Conservation (phyloP, 2,888 invertebrate species). For the Andricus curvator region DNA sequence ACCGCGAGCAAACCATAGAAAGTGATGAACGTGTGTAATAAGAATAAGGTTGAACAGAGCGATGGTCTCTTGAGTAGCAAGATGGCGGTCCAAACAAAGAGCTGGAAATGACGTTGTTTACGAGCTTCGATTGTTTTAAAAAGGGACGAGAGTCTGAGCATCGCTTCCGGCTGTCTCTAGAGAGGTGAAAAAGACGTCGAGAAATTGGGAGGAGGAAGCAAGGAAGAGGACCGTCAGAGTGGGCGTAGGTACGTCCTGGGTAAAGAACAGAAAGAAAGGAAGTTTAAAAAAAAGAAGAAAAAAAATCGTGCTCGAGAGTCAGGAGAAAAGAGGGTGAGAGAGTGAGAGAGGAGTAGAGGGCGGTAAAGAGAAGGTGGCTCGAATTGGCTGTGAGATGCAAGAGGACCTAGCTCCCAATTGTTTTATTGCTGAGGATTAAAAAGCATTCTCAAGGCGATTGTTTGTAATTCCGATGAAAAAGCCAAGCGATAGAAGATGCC, state of each 20-base stretch:
- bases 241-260: conserved; percentile 27
- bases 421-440: conserved; percentile 55
- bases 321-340: conserved; percentile 5
- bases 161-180: conserved; percentile 45
- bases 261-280: conserved; percentile 9
- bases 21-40: conserved; percentile 19
- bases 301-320: conserved; percentile 1
- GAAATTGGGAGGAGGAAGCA: conserved; percentile 38
- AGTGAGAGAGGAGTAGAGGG: conserved; percentile 9
- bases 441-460: conserved; percentile 55
- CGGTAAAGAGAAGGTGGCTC: background rate
- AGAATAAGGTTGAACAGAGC: conserved; percentile 5
- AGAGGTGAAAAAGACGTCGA: conserved; percentile 48
- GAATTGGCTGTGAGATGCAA: conserved; percentile 28
- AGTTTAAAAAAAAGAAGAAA: conserved; percentile 22
- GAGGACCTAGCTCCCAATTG: conserved; percentile 51
- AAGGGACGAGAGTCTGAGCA: conserved; percentile 57
- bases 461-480: conserved; percentile 57
- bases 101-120: conserved; percentile 71
- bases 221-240: conserved; percentile 39
- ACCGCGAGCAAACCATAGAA: background rate
- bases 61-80: conserved; percentile 48
- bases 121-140: conserved; percentile 69
- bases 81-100: conserved; percentile 65
- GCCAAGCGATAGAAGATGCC: conserved; percentile 52